phyloP scores from a whole-genome alignment of 2,113 vertebrate genomes.

The Puntigrus tetrazona region DNA sequence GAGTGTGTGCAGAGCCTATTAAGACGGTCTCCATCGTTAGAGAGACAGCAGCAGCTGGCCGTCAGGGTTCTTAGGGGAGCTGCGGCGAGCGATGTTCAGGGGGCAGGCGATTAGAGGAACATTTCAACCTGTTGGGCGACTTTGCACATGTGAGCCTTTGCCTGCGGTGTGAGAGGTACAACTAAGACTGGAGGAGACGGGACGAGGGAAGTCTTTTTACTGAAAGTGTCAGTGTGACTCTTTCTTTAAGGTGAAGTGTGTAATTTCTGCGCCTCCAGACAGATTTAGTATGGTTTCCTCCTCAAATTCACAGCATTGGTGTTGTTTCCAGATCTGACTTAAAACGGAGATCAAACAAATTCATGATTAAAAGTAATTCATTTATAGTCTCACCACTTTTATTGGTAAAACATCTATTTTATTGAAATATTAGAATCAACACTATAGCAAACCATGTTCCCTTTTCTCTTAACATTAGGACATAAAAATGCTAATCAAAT shows the following conservation, averaged over 20 bases:
- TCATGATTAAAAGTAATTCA: neutral
- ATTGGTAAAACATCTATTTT: neutral
- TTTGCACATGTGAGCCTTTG: slow-evolving; percentile 19
- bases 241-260: neutral
- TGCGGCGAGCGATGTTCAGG: slow-evolving; percentile 59
- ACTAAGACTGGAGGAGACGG: neutral
- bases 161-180: slow-evolving; percentile 21
- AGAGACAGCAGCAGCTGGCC: slow-evolving; percentile 71
- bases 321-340: neutral
- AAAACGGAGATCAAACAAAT: neutral
- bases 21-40: slow-evolving; percentile 76
- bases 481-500: too few species aligned
- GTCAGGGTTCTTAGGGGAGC: slow-evolving; percentile 67
- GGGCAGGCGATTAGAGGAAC: slow-evolving; percentile 62
- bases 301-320: neutral
- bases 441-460: neutral
- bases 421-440: neutral
- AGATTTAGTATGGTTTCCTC: too few species aligned
- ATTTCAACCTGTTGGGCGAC: slow-evolving; percentile 61
- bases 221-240: neutral
- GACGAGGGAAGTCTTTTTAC: neutral
- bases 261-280: neutral
- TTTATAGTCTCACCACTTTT: neutral
- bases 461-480: neutral
- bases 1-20: slow-evolving; percentile 82